Evolutionary conservation across 1,140 invertebrate species (phyloP), one percentile per base, ranked within the genome.

Genomic region (Chelonus insularis): DNA sequence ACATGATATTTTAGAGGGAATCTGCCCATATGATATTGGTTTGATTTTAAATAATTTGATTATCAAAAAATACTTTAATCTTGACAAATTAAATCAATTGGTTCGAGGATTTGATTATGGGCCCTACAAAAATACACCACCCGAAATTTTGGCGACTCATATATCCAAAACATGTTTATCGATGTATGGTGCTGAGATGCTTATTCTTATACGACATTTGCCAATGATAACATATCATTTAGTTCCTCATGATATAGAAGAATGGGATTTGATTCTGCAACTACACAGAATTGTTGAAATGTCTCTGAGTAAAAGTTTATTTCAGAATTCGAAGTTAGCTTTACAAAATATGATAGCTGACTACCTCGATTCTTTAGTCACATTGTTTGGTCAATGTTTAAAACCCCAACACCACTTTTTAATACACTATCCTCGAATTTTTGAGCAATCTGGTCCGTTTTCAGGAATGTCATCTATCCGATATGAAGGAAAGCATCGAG

Each of bases 141-240:
- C 64, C 12, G 23, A 45, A 43, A 63, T 72, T 39, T 48, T 23
- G 47, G n/a, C 1, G 5, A 32, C 47, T 2, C 62, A 63, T 57
- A 23, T 72, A 32, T 54, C 47, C 39, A 60, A 65, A 11, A 48
- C 36, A 50, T 34, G 11, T 12, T 47, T 72, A 39, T 57, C 52
- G 12, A 59, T 64, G 39, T 64, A 66, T 25, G 54, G 64, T 14
- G n/a, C 67, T 39, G 67, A 72, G 65, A 73, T 72, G 67, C 48
- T 62, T 7, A 51, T 34, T 32, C 63, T 73, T 37, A 56, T 68
- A 21, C 57, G 51, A 34, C 50, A 70, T 66, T 72, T 72, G 16
- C 54, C 62, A 8, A 56, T 72, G n/a, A 60, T 70, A n/a, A 56
- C 72, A 9, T 68, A 60, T 47, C 55, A 73, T 62, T 51, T 65